Evolutionary conservation across 1,140 invertebrate species (phyloP), one percentile per base, ranked within the genome.

Genomic region (Ostrea edulis): DNA sequence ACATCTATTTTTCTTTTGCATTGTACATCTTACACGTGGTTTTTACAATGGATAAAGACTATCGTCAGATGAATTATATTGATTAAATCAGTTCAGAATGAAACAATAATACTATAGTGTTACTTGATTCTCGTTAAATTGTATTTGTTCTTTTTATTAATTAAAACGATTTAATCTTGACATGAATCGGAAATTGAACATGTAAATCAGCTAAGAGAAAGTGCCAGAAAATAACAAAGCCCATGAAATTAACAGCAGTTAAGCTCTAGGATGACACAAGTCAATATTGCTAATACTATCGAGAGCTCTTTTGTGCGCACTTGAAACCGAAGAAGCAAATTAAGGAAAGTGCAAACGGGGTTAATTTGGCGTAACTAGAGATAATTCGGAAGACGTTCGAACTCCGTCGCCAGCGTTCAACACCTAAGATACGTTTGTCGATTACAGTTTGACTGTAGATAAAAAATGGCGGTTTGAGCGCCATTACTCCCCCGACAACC

Each of bases 321-420:
- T 77, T 77, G 68, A 77, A 77, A 77, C 68, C 29, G 68, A 77
- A 77, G 68, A 77, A 77, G 29, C 68, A 14, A 77, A 77, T 29
- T 77, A 77, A 77, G 12, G 68, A 77, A 77, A 77, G 68, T 14
- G 68, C 68, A 77, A 77, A 25, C 68, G 68, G 68, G 68, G 68
- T 77, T 77, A 77, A 77, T 77, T 77, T 77, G 68, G 68, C 68
- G 29, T 77, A 77, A 77, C 68, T 77, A 77, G 68, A 77, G 68
- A 77, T 77, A 77, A 77, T 44, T 77, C 68, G 68, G 68, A 12
- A 77, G 68, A 77, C 68, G 68, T 77, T 77, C 68, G 25, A 77
- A 77, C 68, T 35, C 14, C 68, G 25, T 77, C 68, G 29, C 68
- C 22, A 29, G 25, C 68, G 68, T 77, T 77, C 68, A 25, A 35